These are phyloP conservation scores for Drosophila rubida DNA, from an alignment of 2,888 invertebrate species.

Conservation along the genomic window DNA sequence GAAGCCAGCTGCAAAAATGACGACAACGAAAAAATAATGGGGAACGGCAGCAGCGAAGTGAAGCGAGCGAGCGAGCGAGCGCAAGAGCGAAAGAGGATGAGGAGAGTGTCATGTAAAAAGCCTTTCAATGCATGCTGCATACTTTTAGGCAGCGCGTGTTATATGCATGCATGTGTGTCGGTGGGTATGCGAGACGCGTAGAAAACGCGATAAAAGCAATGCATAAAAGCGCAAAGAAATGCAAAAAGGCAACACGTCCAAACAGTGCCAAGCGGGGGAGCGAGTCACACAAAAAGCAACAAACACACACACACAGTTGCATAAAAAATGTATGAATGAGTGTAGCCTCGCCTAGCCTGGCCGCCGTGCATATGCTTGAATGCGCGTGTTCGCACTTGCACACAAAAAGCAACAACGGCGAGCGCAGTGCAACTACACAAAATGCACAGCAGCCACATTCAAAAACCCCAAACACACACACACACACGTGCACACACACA, in stretches of 20 bases:
- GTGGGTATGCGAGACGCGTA: conserved; percentile 51
- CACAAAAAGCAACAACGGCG: conserved; percentile 56
- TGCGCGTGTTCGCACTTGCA: conserved; percentile 81
- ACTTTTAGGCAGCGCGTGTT: conserved; percentile 69
- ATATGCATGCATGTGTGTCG: conserved; percentile 21
- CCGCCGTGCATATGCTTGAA: conserved; percentile 75
- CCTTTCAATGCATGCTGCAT: conserved; percentile 78
- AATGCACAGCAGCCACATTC: conserved; percentile 69
- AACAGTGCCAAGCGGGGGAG: conserved; percentile 34
- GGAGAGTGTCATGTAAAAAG: conserved; percentile 72
- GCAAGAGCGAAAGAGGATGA: not conserved
- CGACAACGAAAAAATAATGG: not conserved
- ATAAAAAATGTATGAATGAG: conserved; percentile 24
- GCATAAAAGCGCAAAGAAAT: conserved; percentile 77
- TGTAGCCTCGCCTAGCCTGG: conserved; percentile 23
- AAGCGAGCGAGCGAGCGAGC: not conserved
- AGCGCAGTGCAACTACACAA: conserved; percentile 58
- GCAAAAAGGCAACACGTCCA: conserved; percentile 76
- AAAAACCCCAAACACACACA: conserved; percentile 56
- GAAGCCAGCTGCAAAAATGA: not conserved
- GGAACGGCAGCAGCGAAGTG: not conserved
- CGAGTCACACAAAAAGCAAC: conserved; percentile 50
- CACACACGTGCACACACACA: conserved; percentile 14
- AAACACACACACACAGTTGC: conserved; percentile 35
- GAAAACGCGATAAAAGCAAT: conserved; percentile 79